A percentile compares a stretch with the other conserved stretches of the same genome.
phyloP scores from a whole-genome alignment of 2,113 vertebrate species.

The Archilochus colubris region DNA sequence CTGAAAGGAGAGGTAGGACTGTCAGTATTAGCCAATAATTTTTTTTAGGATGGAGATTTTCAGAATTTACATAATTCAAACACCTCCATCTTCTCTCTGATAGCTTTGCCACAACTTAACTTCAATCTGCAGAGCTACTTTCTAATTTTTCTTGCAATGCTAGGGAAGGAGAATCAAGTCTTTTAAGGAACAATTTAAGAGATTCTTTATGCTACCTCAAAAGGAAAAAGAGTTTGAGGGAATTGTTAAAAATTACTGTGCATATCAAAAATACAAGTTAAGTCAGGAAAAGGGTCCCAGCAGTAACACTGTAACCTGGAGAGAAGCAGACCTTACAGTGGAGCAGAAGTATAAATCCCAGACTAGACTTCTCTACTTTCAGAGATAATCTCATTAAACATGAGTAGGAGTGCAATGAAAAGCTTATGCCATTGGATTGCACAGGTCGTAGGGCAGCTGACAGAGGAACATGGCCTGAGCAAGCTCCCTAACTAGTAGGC shows the following conservation, averaged over 20 bases:
- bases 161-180: too few species aligned
- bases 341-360: fast-evolving
- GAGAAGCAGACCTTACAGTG: background rate
- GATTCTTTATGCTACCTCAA: background rate
- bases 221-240: background rate
- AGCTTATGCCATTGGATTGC: fast-evolving
- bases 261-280: background rate
- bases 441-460: background rate
- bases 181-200: too few species aligned
- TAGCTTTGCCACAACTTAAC: background rate
- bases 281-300: background rate
- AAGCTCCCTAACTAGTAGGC: background rate
- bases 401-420: background rate
- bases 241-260: background rate
- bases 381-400: background rate
- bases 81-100: background rate
- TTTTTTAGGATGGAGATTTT: background rate
- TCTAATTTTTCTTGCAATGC: background rate
- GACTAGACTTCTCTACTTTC: background rate
- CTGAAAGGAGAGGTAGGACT: background rate
- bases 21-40: background rate
- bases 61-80: background rate
- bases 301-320: fast-evolving
- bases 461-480: background rate
- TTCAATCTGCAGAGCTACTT: background rate